Conservation (phyloP, 1,140 invertebrate species). For the Nymphalis io region DNA sequence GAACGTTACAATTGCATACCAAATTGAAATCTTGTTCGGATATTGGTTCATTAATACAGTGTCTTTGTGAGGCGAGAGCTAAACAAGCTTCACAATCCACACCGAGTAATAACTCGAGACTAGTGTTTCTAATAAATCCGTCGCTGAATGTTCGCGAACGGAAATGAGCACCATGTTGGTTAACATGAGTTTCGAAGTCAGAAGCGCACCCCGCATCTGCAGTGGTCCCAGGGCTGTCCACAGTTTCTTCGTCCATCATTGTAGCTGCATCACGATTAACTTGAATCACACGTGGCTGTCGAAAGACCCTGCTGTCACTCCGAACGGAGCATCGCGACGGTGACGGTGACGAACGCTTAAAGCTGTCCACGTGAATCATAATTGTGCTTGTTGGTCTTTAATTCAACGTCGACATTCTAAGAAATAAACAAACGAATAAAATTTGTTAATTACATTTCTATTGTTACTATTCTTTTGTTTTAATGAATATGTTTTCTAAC, state of each 20-base stretch:
- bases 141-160: conserved; percentile 77
- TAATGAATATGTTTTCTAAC: no score
- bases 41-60: conserved; percentile 65
- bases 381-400: conserved; percentile 18
- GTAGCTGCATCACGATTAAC: conserved; percentile 78
- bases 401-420: conserved; percentile 22
- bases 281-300: conserved; percentile 75
- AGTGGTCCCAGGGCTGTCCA: conserved; percentile 38
- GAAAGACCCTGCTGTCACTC: conserved; percentile 65
- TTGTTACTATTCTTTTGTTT: not conserved
- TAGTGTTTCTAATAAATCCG: conserved; percentile 77
- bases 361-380: conserved; percentile 72
- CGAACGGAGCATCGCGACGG: conserved; percentile 72
- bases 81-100: conserved; percentile 78
- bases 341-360: conserved; percentile 68
- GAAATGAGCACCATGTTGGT: conserved; percentile 60
- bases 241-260: conserved; percentile 72
- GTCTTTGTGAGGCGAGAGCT: conserved; percentile 64
- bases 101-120: conserved; percentile 75
- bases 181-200: conserved; percentile 57
- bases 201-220: conserved; percentile 36
- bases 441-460: not conserved
- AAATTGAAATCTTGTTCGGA: conserved; percentile 71
- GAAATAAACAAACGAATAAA: conserved; percentile 1
- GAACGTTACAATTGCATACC: conserved; percentile 75